Evolutionary conservation across 2,113 vertebrate genomes (phyloP), one percentile per base, ranked within the genome.

Genomic region (Alligator sinensis): DNA sequence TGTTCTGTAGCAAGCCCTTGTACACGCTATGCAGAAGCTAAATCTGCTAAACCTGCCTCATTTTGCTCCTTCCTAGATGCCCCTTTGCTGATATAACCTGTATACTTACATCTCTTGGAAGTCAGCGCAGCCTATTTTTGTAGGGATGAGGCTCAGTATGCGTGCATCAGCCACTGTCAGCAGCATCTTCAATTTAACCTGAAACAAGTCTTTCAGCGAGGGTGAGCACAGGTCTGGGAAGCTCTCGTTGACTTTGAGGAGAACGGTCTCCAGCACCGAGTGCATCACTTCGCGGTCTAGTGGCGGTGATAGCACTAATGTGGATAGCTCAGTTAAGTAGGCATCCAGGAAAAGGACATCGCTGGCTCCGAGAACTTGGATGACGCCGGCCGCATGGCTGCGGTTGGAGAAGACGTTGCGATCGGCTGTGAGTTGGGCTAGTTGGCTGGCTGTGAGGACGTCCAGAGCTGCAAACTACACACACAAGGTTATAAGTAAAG

Each of bases 81-180:
- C 64, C 13, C n/a, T 13, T 66, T 28, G 64, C 64, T 66, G 27
- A 21, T 59, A 2, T 63, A 77, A 55, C 25, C 17, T 6, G 25
- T 55, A 24, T 27, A 94, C 96, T 96, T 80, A 96, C 96, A 97
- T 82, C 3, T 80, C 80, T 25, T 81, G 92, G 90, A 89, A 97
- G 30, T 96, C 91, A 6, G 74, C 58, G 47, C 96, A 97, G 38
- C 93, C 88, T n/a, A 83, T 77, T 54, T 89, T 60, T 2, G 60
- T 87, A 16, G 95, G 95, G 47, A 96, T 75, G 30, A 93, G 77
- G 10, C 58, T 30, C 30, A 97, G 22, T 34, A 84, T 77, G 7
- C 81, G 66, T 14, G 55, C 70, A 24, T 94, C 92, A 5, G 84
- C 16, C 9, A 62, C 75, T 4, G n/a, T 27, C 19, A 97, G 75